Conservation (phyloP, 2,113 vertebrate genomes). For the Genyomyrus donnyi region DNA sequence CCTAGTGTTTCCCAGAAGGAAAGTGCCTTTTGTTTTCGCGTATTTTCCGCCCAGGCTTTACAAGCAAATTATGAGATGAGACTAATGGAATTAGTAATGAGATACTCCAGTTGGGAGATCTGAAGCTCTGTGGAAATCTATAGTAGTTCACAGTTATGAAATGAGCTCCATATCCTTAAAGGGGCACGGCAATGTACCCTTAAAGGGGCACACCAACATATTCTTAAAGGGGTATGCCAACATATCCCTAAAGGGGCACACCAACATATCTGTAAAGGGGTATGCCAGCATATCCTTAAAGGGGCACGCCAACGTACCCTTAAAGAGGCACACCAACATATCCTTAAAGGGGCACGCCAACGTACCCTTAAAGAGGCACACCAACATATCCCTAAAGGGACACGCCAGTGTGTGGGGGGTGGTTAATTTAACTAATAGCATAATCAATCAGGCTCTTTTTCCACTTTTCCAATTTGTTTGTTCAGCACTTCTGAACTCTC, state of each 20-base stretch:
- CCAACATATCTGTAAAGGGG: too few relatives aligned
- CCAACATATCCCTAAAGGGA: too few relatives aligned
- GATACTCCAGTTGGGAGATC: background rate
- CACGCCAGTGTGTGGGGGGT: background rate
- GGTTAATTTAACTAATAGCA: background rate
- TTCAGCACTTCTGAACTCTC: background rate
- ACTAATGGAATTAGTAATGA: background rate
- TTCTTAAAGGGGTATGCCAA: too few relatives aligned
- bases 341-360: too few relatives aligned
- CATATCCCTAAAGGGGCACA: too few relatives aligned
- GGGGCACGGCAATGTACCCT: fast-evolving
- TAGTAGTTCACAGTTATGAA: background rate
- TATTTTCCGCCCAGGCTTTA: background rate
- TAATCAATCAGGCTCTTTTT: background rate
- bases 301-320: fast-evolving
- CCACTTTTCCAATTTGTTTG: background rate
- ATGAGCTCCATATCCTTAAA: background rate
- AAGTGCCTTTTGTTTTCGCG: background rate
- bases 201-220: too few relatives aligned
- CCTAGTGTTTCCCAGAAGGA: background rate
- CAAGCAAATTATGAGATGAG: background rate
- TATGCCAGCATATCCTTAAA: background rate
- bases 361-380: too few relatives aligned
- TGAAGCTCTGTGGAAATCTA: background rate
- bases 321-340: too few relatives aligned